Evolutionary conservation across 1,140 invertebrate genomes (phyloP), one percentile per base, ranked within the genome.

Genomic region (Parapsyche elsis): DNA sequence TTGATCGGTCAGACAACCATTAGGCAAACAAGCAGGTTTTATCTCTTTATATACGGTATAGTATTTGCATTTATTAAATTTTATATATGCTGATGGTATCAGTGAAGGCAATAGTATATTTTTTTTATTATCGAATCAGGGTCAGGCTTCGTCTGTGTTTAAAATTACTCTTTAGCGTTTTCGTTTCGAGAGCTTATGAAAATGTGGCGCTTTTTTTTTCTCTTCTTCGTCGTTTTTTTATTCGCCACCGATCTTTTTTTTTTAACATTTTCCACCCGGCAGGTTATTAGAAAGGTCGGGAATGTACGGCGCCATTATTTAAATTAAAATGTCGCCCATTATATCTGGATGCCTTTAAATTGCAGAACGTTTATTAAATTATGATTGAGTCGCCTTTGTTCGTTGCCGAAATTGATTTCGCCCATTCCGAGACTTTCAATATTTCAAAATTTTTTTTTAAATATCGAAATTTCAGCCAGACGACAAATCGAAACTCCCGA

Each of bases 321-420:
- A 76, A 76, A 76, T 76, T 76, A 76, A 76, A 76, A 76, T 61
- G 74, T 76, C 74, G 74, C 26, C 74, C 74, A 59, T 76, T 76
- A 76, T 76, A 46, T 59, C 74, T 73, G 38, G 71, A 73, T 73
- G 71, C 71, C 44, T 73, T 73, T 73, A 73, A 73, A 73, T 73
- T 73, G 46, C 71, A 38, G 71, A 73, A 24, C 71, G 44, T 73
- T 73, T 46, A 73, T 73, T 73, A 73, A 73, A 73, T 73, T 73
- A 46, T 73, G 71, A 73, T 73, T 45, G 46, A 73, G 71, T 73
- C 71, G 38, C 44, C 46, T 73, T 67, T 67, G 64, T 67, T 67
- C 64, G 24, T 12, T 26, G 10, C 30, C 5, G 10, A 67, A 67
- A 67, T 67, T 67, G 64, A 67, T 67, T 67, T 67, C 24, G 24